These are phyloP conservation scores for Idaea aversata DNA, from an alignment of 2,888 invertebrate species.

Conservation along the genomic window DNA sequence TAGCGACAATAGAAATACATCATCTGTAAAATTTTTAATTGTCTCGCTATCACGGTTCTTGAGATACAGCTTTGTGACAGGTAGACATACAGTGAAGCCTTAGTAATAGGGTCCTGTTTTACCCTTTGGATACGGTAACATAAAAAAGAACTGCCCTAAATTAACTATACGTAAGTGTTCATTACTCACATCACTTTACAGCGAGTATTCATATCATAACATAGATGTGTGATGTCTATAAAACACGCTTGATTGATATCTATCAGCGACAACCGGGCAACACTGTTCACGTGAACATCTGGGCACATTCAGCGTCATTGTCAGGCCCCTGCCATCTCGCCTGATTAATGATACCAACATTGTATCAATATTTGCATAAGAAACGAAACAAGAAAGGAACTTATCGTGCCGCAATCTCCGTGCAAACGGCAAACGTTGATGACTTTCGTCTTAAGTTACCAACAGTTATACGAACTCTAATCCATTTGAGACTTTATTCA, in stretches of 20 bases:
- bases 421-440: constrained; percentile 55
- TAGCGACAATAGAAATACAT: no score
- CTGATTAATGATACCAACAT: constrained; percentile 76
- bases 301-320: constrained; percentile 47
- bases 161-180: background rate
- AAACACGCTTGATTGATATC: constrained; percentile 51
- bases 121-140: background rate
- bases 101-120: no score
- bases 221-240: constrained; percentile 25
- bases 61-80: no score
- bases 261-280: constrained; percentile 21
- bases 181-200: background rate
- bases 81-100: no score
- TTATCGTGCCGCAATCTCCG: constrained; percentile 67
- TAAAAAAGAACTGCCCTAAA: background rate
- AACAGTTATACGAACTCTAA: constrained; percentile 12
- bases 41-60: no score
- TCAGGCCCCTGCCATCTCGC: constrained; percentile 53
- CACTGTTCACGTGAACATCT: constrained; percentile 45
- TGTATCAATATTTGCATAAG: constrained; percentile 80
- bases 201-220: constrained; percentile 16
- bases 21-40: no score
- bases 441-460: constrained; percentile 55
- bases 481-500: constrained; percentile 38
- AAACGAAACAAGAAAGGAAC: constrained; percentile 69